Percentiles rank a stretch among this genome's conserved stretches.
Conservation (phyloP, 2,113 vertebrate species). For the Tamias sibiricus region DNA sequence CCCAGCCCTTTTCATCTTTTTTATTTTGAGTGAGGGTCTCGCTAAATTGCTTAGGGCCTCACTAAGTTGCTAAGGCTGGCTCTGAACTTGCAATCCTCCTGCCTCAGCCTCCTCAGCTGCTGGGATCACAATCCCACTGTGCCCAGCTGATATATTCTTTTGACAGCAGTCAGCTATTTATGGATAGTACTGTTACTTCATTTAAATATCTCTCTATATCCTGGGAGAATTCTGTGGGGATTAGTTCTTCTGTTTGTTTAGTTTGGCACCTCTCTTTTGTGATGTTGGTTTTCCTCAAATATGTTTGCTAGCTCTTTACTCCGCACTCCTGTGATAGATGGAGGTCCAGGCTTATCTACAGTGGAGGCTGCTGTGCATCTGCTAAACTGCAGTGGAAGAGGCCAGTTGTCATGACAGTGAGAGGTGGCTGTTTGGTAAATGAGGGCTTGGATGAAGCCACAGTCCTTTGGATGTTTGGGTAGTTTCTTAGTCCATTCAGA, state of each 20-base stretch:
- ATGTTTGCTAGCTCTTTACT: slow-evolving; percentile 61
- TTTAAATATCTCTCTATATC: slow-evolving; percentile 68
- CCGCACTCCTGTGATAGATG: slow-evolving; percentile 39
- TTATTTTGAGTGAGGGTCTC: too few species aligned
- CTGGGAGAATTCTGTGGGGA: slow-evolving; percentile 63
- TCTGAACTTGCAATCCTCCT: too few species aligned
- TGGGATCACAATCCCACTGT: too few species aligned
- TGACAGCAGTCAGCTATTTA: slow-evolving; percentile 59
- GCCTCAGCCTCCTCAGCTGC: too few species aligned
- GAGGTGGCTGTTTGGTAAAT: background rate
- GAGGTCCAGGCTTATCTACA: slow-evolving; percentile 30
- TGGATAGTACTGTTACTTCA: slow-evolving; percentile 47
- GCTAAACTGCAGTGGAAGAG: slow-evolving; percentile 33
- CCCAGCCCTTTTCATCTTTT: too few species aligned
- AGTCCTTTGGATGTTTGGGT: background rate
- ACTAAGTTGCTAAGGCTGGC: too few species aligned
- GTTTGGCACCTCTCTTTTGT: slow-evolving; percentile 64
- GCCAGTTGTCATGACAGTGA: background rate
- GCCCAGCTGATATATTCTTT: slow-evolving; percentile 21
- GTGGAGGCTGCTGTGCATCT: background rate
- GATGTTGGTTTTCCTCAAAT: slow-evolving; percentile 63
- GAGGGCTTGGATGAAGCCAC: slow-evolving; percentile 9
- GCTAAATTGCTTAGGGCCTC: too few species aligned
- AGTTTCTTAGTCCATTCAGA: background rate
- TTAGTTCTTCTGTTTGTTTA: slow-evolving; percentile 67